Conservation (phyloP, 2,113 vertebrate genomes). For the Nyctibius bracteatus region DNA sequence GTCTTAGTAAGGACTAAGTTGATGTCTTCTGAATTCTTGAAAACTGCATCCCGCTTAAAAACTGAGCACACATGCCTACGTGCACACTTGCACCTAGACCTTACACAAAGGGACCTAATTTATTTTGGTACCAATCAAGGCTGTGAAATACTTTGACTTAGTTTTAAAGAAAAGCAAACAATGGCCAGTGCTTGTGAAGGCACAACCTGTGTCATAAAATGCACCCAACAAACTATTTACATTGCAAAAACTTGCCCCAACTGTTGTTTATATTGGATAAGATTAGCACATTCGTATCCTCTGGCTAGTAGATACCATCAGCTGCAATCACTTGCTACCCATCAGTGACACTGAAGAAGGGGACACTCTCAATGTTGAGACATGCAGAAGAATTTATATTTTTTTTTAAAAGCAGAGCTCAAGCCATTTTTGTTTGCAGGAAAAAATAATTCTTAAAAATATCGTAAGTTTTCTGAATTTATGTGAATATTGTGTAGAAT, state of each 20-base stretch:
- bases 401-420: not conserved
- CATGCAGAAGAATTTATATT: not conserved
- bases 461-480: not conserved
- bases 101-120: not conserved
- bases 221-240: constrained; percentile 34
- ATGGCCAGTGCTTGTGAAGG: not conserved
- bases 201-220: constrained; percentile 49
- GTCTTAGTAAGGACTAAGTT: no score
- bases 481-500: not conserved
- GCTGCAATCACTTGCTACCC: not conserved
- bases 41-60: not conserved
- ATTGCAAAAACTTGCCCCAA: constrained; percentile 50
- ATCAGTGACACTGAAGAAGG: not conserved
- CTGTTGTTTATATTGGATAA: constrained; percentile 36
- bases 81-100: not conserved
- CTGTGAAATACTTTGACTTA: constrained; percentile 21
- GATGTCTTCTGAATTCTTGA: not conserved
- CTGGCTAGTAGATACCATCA: constrained; percentile 56
- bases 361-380: not conserved
- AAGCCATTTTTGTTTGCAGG: not conserved
- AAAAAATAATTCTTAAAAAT: not conserved
- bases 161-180: constrained; percentile 57
- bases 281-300: constrained; percentile 55
- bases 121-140: not conserved
- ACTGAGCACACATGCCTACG: not conserved